Evolutionary conservation across 2,888 invertebrate species (phyloP).

Genomic region (Amorpha juglandis): DNA sequence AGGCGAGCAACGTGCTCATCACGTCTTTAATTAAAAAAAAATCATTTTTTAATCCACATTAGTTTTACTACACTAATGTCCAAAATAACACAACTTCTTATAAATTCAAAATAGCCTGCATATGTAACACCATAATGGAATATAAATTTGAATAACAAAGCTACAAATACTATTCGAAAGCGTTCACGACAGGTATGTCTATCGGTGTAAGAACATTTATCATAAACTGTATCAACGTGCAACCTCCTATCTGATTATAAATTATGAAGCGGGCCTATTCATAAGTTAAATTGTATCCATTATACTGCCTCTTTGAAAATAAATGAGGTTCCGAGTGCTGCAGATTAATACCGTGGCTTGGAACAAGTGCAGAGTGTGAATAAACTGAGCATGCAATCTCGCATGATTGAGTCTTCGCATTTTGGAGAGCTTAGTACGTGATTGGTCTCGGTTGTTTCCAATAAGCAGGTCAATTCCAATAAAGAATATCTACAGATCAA

Average conservation of each 20-base stretch:
- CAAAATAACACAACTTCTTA: too few relatives aligned
- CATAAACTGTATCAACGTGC: conserved; percentile 42
- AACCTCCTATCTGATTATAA: conserved; percentile 55
- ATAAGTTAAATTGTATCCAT: conserved; percentile 43
- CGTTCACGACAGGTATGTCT: conserved; percentile 11
- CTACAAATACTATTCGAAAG: conserved; percentile 1
- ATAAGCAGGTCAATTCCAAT: too few relatives aligned
- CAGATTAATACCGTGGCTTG: conserved; percentile 32
- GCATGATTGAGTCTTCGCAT: too few relatives aligned
- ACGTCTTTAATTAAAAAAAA: too few relatives aligned
- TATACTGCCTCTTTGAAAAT: conserved; percentile 36
- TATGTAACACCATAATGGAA: not conserved
- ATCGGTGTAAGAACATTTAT: conserved; percentile 39
- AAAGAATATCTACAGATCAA: too few relatives aligned
- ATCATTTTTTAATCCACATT: too few relatives aligned
- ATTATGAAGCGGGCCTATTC: conserved; percentile 55
- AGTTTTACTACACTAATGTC: too few relatives aligned
- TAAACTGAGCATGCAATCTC: conserved; percentile 2
- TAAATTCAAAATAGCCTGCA: not conserved
- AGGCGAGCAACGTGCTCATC: too few relatives aligned
- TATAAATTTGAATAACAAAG: not conserved
- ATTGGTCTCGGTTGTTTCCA: too few relatives aligned
- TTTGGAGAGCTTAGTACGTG: too few relatives aligned
- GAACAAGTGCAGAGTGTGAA: conserved; percentile 15
- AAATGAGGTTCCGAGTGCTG: conserved; percentile 35